phyloP scores from a whole-genome alignment of 2,797 vertebrate genomes.

The Emydoidea blandingii region DNA sequence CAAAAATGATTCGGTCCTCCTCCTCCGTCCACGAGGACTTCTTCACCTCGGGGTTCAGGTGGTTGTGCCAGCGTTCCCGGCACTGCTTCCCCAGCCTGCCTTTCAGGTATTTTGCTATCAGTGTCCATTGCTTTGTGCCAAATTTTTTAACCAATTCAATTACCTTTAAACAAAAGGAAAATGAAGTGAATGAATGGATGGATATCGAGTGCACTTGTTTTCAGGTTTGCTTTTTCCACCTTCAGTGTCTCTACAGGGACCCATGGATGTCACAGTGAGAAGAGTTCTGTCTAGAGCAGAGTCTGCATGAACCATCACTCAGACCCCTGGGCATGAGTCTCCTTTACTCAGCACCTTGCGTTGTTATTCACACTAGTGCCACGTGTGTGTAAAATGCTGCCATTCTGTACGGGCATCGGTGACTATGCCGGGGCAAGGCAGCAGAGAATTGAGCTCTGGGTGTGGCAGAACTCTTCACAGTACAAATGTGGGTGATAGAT shows the following conservation, averaged over 20 bases:
- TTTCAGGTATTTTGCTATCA: conserved; percentile 96
- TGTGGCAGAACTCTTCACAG: neutral
- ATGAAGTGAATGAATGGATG: neutral
- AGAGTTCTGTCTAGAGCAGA: neutral
- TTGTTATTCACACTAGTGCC: neutral
- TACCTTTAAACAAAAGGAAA: conserved; percentile 83
- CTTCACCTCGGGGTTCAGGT: conserved; percentile 97
- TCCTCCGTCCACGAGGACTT: conserved; percentile 98
- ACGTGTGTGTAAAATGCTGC: too few relatives aligned
- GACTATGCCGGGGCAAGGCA: neutral
- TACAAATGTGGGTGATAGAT: neutral
- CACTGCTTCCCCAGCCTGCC: conserved; percentile 97
- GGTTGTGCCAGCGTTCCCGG: conserved; percentile 98
- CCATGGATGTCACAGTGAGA: neutral
- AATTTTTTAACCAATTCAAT: conserved; percentile 96
- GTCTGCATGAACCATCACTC: neutral
- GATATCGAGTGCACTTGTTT: neutral
- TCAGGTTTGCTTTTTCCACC: neutral
- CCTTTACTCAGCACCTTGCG: neutral
- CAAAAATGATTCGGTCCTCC: conserved; percentile 96
- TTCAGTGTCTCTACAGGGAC: neutral
- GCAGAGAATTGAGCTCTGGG: neutral
- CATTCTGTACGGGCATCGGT: too few relatives aligned
- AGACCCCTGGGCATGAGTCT: neutral
- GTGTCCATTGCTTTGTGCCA: conserved; percentile 96